Percentiles rank a stretch among this genome's conserved stretches.
Evolutionary conservation across 2,113 vertebrate species (phyloP).

Genomic region (Oryzias curvinotus): DNA sequence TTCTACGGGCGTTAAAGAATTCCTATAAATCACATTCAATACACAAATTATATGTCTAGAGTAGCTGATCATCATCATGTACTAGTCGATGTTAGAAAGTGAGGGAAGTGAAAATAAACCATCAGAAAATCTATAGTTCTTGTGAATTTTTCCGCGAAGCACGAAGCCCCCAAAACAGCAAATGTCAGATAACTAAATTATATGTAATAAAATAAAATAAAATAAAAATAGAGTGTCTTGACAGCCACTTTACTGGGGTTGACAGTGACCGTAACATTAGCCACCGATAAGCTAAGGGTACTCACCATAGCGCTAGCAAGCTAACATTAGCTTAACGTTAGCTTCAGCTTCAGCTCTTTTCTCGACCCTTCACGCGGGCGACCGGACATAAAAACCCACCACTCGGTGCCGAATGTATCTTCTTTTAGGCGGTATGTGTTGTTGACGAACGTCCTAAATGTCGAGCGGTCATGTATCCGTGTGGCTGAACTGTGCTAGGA

Average conservation of each 20-base stretch:
- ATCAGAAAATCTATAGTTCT: too few relatives aligned
- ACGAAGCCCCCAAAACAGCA: too few relatives aligned
- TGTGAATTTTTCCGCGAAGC: too few relatives aligned
- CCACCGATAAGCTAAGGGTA: constrained; percentile 30
- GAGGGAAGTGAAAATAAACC: too few relatives aligned
- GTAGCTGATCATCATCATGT: too few relatives aligned
- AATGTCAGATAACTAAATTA: too few relatives aligned
- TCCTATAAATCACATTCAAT: too few relatives aligned
- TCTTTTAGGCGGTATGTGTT: neutral
- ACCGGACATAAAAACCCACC: constrained; percentile 6
- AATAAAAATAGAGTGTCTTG: neutral
- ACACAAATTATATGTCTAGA: too few relatives aligned
- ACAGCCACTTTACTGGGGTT: neutral
- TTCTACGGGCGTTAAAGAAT: too few relatives aligned
- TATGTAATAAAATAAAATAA: too few relatives aligned
- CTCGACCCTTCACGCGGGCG: constrained; percentile 12
- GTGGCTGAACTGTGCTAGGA: neutral
- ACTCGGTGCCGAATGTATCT: neutral
- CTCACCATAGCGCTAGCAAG: constrained; percentile 67
- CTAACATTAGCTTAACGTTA: constrained; percentile 66
- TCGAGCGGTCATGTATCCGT: neutral
- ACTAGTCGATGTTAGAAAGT: too few relatives aligned
- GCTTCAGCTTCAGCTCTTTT: constrained; percentile 41
- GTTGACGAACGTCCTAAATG: neutral
- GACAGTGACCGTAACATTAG: constrained; percentile 30